phyloP scores from a whole-genome alignment of 2,113 vertebrate genomes.

The Forbesichthys papilliferus region DNA sequence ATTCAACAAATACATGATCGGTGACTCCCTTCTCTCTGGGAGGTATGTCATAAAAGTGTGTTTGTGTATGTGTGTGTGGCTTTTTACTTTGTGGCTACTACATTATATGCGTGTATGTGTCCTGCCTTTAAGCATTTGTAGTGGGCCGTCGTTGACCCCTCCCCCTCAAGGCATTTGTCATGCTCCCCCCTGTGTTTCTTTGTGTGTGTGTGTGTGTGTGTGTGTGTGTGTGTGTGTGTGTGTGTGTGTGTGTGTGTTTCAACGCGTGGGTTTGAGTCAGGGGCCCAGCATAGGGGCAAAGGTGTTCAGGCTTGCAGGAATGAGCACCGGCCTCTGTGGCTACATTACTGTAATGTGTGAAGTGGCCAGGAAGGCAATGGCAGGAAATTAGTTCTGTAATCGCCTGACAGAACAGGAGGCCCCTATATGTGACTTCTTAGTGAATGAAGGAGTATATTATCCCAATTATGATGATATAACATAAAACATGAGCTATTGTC shows the following conservation, averaged over 20 bases:
- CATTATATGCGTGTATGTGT: slow-evolving; percentile 13
- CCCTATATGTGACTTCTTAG: slow-evolving; percentile 73
- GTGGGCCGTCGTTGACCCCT: background rate
- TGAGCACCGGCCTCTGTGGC: slow-evolving; percentile 58
- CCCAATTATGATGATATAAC: slow-evolving; percentile 60
- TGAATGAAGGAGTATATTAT: slow-evolving; percentile 75
- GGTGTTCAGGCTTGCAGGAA: slow-evolving; percentile 13
- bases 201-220: background rate
- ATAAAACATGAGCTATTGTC: slow-evolving; percentile 52
- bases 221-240: background rate
- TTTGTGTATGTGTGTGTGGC: background rate
- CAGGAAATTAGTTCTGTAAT: slow-evolving; percentile 94
- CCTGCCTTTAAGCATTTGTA: background rate
- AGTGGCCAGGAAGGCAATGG: slow-evolving; percentile 83
- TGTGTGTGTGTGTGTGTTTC: slow-evolving; percentile 23
- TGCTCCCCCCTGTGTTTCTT: background rate
- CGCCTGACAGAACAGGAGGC: slow-evolving; percentile 87
- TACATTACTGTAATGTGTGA: slow-evolving; percentile 83
- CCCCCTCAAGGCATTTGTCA: background rate
- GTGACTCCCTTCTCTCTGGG: slow-evolving; percentile 29
- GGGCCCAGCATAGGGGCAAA: slow-evolving; percentile 11
- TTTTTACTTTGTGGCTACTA: background rate
- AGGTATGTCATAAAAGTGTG: slow-evolving; percentile 32
- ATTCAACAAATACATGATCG: slow-evolving; percentile 15
- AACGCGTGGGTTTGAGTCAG: slow-evolving; percentile 15